phyloP scores from a whole-genome alignment of 2,888 invertebrate genomes.

The Clanis bilineata region DNA sequence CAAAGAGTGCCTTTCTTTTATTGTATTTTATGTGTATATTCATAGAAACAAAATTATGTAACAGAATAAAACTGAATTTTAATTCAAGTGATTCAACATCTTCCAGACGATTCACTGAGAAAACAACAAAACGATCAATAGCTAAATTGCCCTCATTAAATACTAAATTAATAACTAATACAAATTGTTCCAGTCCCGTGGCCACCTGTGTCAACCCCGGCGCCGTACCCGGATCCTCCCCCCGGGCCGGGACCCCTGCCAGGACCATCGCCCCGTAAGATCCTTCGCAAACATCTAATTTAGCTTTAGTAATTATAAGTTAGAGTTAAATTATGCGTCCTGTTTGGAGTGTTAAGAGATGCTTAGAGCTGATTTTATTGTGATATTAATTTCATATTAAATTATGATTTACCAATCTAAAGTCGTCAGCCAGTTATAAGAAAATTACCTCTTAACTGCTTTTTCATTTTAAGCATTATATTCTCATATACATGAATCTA shows the following conservation, averaged over 20 bases:
- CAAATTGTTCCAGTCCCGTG: slow-evolving; percentile 30
- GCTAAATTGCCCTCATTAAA: too few relatives aligned
- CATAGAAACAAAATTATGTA: too few relatives aligned
- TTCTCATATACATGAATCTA: too few relatives aligned
- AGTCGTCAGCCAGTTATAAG: too few relatives aligned
- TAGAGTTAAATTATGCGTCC: not conserved
- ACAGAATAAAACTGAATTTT: too few relatives aligned
- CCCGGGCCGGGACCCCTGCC: slow-evolving; percentile 54
- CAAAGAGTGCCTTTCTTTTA: too few relatives aligned
- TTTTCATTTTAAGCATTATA: too few relatives aligned
- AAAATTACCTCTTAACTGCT: too few relatives aligned
- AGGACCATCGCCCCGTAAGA: slow-evolving; percentile 69
- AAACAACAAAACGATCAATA: not conserved
- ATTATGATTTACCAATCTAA: not conserved
- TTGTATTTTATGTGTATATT: too few relatives aligned
- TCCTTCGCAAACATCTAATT: not conserved
- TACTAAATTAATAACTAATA: not conserved
- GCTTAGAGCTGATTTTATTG: not conserved
- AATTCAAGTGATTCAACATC: too few relatives aligned
- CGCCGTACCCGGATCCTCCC: slow-evolving; percentile 22
- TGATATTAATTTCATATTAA: not conserved
- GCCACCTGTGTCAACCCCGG: slow-evolving; percentile 33
- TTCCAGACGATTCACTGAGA: too few relatives aligned
- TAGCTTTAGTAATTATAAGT: slow-evolving; percentile 7
- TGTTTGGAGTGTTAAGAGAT: not conserved